These are phyloP conservation scores for Upupa epops DNA, from an alignment of 2,113 vertebrate species.

Conservation along the genomic window DNA sequence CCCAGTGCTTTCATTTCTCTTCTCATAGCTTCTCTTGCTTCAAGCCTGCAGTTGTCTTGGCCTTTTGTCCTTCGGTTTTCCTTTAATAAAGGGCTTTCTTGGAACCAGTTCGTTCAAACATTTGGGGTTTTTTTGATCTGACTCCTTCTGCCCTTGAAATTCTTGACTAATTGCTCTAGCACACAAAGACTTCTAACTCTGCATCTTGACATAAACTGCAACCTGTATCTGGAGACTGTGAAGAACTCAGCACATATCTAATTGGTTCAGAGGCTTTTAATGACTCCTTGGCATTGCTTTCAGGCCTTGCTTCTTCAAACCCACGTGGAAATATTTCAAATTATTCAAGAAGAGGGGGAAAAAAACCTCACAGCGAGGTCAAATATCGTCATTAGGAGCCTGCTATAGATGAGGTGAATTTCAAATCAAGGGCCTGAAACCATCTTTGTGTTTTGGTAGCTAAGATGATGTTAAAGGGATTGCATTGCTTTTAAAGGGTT, in stretches of 20 bases:
- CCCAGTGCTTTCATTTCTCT: background rate
- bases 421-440: background rate
- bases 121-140: background rate
- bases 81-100: background rate
- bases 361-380: background rate
- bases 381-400: background rate
- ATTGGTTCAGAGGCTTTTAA: background rate
- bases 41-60: background rate
- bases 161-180: background rate
- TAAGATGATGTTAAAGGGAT: background rate
- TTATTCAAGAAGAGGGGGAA: background rate
- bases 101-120: background rate
- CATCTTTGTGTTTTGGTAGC: background rate
- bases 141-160: background rate
- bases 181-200: background rate
- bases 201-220: background rate
- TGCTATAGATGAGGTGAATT: background rate
- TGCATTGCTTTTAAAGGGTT: background rate
- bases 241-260: background rate
- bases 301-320: background rate
- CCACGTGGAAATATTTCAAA: background rate
- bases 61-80: background rate
- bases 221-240: background rate
- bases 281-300: background rate
- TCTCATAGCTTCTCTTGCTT: background rate